phyloP scores from a whole-genome alignment of 2,888 invertebrate species.

The Allacma fusca region DNA sequence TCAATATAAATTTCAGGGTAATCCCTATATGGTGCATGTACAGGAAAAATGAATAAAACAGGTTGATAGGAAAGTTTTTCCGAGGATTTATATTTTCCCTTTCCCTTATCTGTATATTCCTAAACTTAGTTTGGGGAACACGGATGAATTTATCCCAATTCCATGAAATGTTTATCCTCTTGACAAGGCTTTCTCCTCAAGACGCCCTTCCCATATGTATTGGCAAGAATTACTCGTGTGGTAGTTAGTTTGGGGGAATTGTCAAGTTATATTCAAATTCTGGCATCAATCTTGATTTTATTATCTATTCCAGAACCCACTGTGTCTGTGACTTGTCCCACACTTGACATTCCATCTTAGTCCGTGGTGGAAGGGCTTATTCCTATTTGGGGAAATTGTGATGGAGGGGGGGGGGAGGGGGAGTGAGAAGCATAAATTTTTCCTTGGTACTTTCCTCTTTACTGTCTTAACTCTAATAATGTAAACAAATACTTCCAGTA shows the following conservation, averaged over 20 bases:
- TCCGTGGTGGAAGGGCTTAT: not conserved
- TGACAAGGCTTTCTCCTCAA: no score
- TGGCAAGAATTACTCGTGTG: not conserved
- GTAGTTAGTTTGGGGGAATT: not conserved
- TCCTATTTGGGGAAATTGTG: not conserved
- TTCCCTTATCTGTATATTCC: not conserved
- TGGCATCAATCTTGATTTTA: conserved; percentile 13
- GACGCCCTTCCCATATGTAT: no score
- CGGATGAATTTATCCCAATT: not conserved
- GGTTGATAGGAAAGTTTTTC: not conserved
- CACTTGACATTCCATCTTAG: conserved; percentile 30
- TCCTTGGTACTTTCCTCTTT: no score
- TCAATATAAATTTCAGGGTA: no score
- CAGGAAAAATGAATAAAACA: not conserved
- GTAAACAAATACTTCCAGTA: no score
- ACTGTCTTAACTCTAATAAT: no score
- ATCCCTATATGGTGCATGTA: not conserved
- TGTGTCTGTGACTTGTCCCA: not conserved
- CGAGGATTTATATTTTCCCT: not conserved
- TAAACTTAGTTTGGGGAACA: not conserved
- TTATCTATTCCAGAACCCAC: conserved; percentile 15
- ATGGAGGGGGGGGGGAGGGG: not conserved
- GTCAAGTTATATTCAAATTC: no score
- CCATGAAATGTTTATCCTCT: no score
- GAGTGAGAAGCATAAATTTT: not conserved